Evolutionary conservation across 2,113 vertebrate genomes (phyloP).

Genomic region (Heterotis niloticus): DNA sequence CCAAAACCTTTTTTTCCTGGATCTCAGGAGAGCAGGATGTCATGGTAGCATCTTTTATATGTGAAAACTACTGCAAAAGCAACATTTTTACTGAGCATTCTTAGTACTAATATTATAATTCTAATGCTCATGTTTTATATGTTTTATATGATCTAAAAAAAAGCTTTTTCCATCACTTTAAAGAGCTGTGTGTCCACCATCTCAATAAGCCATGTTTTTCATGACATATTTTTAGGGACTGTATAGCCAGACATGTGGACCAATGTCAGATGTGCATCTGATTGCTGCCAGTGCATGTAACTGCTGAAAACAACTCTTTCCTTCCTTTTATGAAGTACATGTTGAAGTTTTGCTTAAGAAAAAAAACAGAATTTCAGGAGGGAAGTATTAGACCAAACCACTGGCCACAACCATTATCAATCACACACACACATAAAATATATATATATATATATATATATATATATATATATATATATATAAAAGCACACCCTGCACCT

Average conservation of each 20-base stretch:
- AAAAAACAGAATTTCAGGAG: no score
- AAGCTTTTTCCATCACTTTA: slow-evolving; percentile 6
- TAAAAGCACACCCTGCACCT: no score
- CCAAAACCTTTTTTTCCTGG: no score
- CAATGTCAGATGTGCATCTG: neutral
- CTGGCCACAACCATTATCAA: no score
- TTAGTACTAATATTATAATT: slow-evolving; percentile 4
- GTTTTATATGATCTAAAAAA: slow-evolving; percentile 20
- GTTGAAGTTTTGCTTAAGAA: neutral
- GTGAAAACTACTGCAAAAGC: neutral
- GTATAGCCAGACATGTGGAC: neutral
- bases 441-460: no score
- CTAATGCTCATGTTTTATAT: slow-evolving; percentile 25
- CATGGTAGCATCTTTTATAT: slow-evolving; percentile 14
- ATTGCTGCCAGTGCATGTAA: neutral
- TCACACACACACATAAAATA: no score
- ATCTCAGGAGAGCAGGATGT: neutral
- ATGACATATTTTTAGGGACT: neutral
- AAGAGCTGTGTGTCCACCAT: slow-evolving; percentile 6
- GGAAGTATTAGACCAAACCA: no score
- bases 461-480: no score
- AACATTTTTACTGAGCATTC: slow-evolving; percentile 11
- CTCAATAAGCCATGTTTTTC: slow-evolving; percentile 8
- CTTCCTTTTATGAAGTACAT: slow-evolving; percentile 13
- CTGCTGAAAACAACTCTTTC: neutral